Evolutionary conservation across 2,888 invertebrate species (phyloP).

Genomic region (Oxytorus armatus): DNA sequence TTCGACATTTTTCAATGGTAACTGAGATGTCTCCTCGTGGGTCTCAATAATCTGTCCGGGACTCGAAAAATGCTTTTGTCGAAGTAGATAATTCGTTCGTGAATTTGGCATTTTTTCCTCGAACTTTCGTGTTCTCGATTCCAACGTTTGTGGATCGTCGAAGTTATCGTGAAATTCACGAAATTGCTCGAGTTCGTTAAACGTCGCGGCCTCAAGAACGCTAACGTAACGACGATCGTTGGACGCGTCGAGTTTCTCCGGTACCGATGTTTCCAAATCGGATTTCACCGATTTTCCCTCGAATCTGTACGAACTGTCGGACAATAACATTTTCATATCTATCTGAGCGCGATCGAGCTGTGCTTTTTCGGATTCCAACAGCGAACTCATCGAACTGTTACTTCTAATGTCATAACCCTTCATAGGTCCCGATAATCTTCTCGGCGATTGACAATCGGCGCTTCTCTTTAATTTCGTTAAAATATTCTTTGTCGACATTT

Average conservation of each 20-base stretch:
- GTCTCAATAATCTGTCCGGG: slow-evolving; percentile 46
- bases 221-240: slow-evolving; percentile 67
- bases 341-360: slow-evolving; percentile 80
- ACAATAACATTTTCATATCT: slow-evolving; percentile 73
- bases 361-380: slow-evolving; percentile 83
- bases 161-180: slow-evolving; percentile 34
- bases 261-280: slow-evolving; percentile 65
- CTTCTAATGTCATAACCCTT: slow-evolving; percentile 85
- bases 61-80: slow-evolving; percentile 37
- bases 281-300: slow-evolving; percentile 65
- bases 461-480: slow-evolving; percentile 85
- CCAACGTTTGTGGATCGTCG: slow-evolving; percentile 74
- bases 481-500: slow-evolving; percentile 85
- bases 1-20: slow-evolving; percentile 41
- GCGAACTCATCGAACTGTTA: slow-evolving; percentile 83
- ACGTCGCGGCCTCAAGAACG: slow-evolving; percentile 69
- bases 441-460: slow-evolving; percentile 83
- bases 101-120: slow-evolving; percentile 82
- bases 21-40: slow-evolving; percentile 29
- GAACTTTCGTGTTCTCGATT: slow-evolving; percentile 80
- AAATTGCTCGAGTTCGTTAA: slow-evolving; percentile 49
- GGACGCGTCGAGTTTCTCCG: slow-evolving; percentile 69
- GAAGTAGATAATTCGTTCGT: slow-evolving; percentile 39
- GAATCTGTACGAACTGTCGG: slow-evolving; percentile 74
- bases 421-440: slow-evolving; percentile 85